Conservation (phyloP, 1,140 invertebrate genomes). For the Mesaphorura yosii region DNA sequence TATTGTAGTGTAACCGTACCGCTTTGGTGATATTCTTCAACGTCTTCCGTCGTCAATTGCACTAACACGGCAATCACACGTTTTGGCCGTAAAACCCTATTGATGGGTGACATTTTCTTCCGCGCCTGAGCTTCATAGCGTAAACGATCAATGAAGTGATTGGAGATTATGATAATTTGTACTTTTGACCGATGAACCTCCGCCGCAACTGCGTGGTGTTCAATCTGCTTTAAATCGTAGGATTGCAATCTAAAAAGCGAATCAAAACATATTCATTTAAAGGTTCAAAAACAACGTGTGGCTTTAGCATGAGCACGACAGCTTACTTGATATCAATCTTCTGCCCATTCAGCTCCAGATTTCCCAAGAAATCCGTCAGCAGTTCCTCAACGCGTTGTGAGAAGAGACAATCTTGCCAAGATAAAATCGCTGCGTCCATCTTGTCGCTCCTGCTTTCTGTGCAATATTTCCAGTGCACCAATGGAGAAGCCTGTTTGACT, state of each 20-base stretch:
- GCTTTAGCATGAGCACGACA: no score
- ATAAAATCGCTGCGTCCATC: slow-evolving; percentile 29
- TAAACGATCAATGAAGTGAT: slow-evolving; percentile 28
- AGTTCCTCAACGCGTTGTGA: slow-evolving; percentile 18
- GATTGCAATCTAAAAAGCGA: slow-evolving; percentile 13
- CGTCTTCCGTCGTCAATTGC: slow-evolving; percentile 14
- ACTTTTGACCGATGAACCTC: slow-evolving; percentile 30
- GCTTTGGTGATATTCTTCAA: slow-evolving; percentile 19
- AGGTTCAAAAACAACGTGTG: slow-evolving; percentile 2
- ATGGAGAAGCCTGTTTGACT: no score
- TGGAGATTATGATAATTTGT: slow-evolving; percentile 30
- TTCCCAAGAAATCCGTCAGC: slow-evolving; percentile 18
- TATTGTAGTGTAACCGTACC: no score
- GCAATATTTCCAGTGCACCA: no score
- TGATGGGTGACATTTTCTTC: slow-evolving; percentile 26
- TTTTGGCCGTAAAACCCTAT: slow-evolving; percentile 24
- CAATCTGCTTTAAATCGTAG: slow-evolving; percentile 28
- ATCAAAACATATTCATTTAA: background rate
- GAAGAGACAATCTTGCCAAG: slow-evolving; percentile 26
- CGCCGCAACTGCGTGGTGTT: slow-evolving; percentile 14
- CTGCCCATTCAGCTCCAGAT: slow-evolving; percentile 18
- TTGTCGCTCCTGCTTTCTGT: no score
- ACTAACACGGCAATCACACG: slow-evolving; percentile 26
- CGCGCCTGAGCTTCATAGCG: slow-evolving; percentile 18
- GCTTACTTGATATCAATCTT: slow-evolving; percentile 29